Evolutionary conservation across 2,113 vertebrate genomes (phyloP).

Genomic region (Mesocricetus auratus): DNA sequence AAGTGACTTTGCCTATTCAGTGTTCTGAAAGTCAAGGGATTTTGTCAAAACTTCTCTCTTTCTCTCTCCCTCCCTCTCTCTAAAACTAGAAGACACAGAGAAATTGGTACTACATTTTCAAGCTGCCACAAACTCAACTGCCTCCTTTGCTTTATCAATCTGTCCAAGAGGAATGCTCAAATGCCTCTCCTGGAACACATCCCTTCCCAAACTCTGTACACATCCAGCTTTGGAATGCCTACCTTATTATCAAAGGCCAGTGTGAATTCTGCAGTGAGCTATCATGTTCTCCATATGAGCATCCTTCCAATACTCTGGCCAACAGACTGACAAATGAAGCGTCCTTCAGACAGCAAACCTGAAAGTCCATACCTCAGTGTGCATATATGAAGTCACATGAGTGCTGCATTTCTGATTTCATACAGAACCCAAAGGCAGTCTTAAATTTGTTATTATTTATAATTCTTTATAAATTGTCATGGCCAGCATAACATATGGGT

Average conservation of each 20-base stretch:
- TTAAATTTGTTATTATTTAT: slow-evolving; percentile 63
- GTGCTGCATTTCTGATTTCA: slow-evolving; percentile 73
- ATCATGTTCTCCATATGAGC: slow-evolving; percentile 39
- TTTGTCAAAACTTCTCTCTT: neutral
- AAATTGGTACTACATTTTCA: neutral
- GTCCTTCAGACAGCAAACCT: slow-evolving; percentile 24
- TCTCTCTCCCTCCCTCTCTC: neutral
- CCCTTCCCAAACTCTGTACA: neutral
- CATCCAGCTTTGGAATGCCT: neutral
- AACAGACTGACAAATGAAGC: slow-evolving; percentile 36
- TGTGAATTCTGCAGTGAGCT: neutral
- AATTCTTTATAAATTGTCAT: slow-evolving; percentile 46
- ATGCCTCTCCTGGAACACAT: neutral
- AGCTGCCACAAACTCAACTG: slow-evolving; percentile 22
- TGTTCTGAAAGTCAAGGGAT: slow-evolving; percentile 54
- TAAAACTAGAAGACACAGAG: slow-evolving; percentile 20
- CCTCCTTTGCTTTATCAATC: neutral
- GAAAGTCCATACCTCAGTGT: slow-evolving; percentile 16
- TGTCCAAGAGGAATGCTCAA: neutral
- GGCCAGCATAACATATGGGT: slow-evolving; percentile 39
- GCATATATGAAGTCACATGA: slow-evolving; percentile 11
- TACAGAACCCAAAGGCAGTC: slow-evolving; percentile 60
- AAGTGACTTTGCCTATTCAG: neutral
- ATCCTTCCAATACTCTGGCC: neutral
- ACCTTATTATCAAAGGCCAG: neutral